These are phyloP conservation scores for Luffia ferchaultella DNA, from an alignment of 2,888 invertebrate genomes.

Conservation along the genomic window DNA sequence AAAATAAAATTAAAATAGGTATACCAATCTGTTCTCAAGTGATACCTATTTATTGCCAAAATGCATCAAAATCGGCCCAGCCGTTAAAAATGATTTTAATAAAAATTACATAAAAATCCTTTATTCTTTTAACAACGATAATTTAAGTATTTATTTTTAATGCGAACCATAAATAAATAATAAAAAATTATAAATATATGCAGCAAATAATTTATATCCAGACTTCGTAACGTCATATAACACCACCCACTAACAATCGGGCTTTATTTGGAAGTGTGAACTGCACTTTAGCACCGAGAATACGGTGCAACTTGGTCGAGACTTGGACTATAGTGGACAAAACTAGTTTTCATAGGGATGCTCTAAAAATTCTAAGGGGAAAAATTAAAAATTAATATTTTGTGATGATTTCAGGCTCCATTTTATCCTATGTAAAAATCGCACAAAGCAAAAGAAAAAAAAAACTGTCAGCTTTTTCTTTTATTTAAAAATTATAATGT, in stretches of 20 bases:
- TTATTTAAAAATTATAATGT: neutral
- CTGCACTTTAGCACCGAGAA: neutral
- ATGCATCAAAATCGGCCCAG: too few species aligned
- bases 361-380: neutral
- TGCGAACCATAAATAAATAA: too few species aligned
- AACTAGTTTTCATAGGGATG: neutral
- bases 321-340: neutral
- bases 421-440: neutral
- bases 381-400: neutral
- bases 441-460: neutral
- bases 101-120: too few species aligned
- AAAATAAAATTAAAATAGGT: too few species aligned
- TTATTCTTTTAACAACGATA: too few species aligned
- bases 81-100: too few species aligned
- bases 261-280: neutral
- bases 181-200: too few species aligned
- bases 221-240: too few species aligned
- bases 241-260: neutral
- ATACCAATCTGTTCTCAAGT: too few species aligned
- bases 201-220: too few species aligned
- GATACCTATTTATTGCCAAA: too few species aligned
- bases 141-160: too few species aligned
- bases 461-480: neutral
- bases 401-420: neutral
- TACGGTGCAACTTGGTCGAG: neutral